Evolutionary conservation across 2,797 vertebrate species (phyloP), one percentile per base, ranked within the genome.

Genomic region (Aythya fuligula): DNA sequence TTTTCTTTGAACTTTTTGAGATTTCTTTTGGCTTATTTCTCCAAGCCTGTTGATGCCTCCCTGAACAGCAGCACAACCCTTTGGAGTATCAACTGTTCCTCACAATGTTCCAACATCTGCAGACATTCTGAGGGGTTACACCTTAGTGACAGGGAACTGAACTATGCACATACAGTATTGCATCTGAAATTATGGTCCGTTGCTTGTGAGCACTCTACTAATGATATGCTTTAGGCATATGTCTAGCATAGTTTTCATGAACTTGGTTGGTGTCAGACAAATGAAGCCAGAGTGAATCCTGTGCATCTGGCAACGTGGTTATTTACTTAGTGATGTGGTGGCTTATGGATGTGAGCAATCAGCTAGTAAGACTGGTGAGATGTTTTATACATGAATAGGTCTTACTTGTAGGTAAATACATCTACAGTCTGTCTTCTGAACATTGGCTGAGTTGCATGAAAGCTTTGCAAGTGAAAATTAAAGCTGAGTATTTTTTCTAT

Each of bases 401-500:
- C 78, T 51, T 83, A 10, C 51, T 67, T n/a, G 25, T 65, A 62
- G 58, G 41, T 69, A 47, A 43, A 5, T 71, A 27, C 39, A 20
- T 80, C 28, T 78, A 21, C 0, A 1, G 15, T 57, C 47, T 91
- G 4, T 66, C 72, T 80, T 77, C 49, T 74, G 82, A 89, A n/a
- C 17, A 6, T 22, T 66, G 57, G 32, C 45, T 20, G 54, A 81
- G 18, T 62, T 62, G 16, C 5, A 3, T 73, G 78, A 79, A 82
- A 75, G n/a, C 67, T 93, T 77, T 77, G 83, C 71, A 90, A 89
- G 36, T 87, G 74, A 67, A 92, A 89, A 69, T 74, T 72, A 61
- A 89, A 93, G 34, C 57, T 49, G 25, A 64, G 13, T 86, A 54
- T 83, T 89, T 77, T 77, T 85, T 87, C 9, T 66, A 28, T 61